phyloP scores from a whole-genome alignment of 2,888 invertebrate species.

The Anorthoa munda region DNA sequence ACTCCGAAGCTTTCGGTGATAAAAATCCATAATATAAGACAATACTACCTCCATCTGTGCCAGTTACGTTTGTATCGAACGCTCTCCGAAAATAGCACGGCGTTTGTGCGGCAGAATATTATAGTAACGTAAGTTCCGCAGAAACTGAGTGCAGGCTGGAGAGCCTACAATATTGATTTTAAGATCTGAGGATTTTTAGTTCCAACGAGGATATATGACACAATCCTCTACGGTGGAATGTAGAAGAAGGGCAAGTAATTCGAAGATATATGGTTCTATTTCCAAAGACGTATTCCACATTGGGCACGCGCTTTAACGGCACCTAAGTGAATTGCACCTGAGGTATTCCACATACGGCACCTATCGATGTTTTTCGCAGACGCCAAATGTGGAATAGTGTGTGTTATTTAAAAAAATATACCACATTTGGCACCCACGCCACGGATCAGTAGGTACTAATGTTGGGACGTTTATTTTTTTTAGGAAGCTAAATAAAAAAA shows the following conservation, averaged over 20 bases:
- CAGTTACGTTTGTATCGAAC: constrained; percentile 49
- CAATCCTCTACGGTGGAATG: neutral
- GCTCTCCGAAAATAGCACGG: constrained; percentile 51
- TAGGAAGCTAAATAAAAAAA: no score
- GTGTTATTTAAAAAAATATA: no score
- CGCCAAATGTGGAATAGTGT: no score
- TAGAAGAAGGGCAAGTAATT: neutral
- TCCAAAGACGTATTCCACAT: neutral
- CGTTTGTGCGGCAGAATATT: constrained; percentile 42
- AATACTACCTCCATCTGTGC: constrained; percentile 18
- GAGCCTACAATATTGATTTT: constrained; percentile 17
- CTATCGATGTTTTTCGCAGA: no score
- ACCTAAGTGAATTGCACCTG: no score
- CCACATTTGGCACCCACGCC: no score
- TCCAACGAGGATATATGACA: neutral
- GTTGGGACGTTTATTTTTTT: no score
- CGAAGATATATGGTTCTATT: neutral
- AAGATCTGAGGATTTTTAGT: neutral
- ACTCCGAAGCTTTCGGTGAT: constrained; percentile 27
- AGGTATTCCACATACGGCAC: no score
- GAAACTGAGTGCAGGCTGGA: constrained; percentile 7
- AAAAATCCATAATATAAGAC: constrained; percentile 38
- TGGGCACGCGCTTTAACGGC: no score
- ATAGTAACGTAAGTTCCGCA: constrained; percentile 30
- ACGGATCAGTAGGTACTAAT: no score